Conservation (phyloP, 2,113 vertebrate species). For the Agapornis roseicollis region DNA sequence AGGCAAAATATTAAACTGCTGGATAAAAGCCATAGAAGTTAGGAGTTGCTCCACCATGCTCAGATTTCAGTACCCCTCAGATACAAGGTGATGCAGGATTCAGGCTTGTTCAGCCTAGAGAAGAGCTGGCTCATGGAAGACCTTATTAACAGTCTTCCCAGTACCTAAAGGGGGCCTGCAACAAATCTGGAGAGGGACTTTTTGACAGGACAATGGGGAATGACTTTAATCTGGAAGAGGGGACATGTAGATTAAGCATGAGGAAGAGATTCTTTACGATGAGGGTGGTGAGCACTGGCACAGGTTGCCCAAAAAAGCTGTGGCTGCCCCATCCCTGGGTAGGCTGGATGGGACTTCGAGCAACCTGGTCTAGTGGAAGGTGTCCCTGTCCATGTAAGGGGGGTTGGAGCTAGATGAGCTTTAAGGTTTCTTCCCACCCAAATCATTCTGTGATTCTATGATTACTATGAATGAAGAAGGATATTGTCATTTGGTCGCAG, state of each 20-base stretch:
- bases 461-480: not conserved
- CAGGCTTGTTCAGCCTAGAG: not conserved
- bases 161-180: not conserved
- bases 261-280: not conserved
- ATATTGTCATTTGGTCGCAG: accelerated
- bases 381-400: not conserved
- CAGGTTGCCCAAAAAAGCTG: not conserved
- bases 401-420: not conserved
- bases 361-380: not conserved
- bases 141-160: not conserved
- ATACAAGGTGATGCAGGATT: not conserved
- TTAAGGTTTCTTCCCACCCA: not conserved
- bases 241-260: not conserved
- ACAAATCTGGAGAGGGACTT: not conserved
- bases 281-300: not conserved
- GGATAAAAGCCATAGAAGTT: not conserved
- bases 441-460: not conserved
- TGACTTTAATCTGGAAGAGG: not conserved
- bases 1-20: not conserved
- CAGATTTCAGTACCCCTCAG: not conserved
- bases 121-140: not conserved
- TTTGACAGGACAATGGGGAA: not conserved
- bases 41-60: accelerated
- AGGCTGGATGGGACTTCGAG: not conserved
- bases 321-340: not conserved